Conservation (phyloP, 2,797 vertebrate species). For the Phalanger gymnotis region DNA sequence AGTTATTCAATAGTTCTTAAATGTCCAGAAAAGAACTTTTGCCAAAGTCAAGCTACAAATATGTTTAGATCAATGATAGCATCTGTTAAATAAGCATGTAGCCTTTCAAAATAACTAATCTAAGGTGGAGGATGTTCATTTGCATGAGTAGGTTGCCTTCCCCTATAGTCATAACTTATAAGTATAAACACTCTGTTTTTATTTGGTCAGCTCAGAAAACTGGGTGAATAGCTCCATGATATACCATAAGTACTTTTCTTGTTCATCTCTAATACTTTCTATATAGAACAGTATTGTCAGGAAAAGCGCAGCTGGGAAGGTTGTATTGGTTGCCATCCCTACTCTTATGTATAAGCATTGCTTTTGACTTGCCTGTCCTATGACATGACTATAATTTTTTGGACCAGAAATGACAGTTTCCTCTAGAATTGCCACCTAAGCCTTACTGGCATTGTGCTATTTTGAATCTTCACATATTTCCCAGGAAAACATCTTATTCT, state of each 20-base stretch:
- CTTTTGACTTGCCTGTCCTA: background rate
- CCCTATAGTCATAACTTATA: background rate
- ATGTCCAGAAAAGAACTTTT: background rate
- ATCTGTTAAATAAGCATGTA: background rate
- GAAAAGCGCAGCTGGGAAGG: background rate
- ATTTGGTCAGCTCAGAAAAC: background rate
- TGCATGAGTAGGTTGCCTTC: background rate
- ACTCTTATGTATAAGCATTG: background rate
- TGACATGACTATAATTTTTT: background rate
- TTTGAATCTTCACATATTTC: background rate
- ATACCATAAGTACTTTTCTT: background rate
- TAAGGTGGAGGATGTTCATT: background rate
- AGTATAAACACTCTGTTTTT: background rate
- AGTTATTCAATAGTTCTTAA: background rate
- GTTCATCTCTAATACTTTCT: background rate
- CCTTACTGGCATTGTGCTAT: background rate
- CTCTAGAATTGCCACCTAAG: background rate
- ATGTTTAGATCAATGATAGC: background rate
- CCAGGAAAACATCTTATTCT: background rate
- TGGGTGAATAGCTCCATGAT: rapidly evolving
- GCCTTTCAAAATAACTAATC: background rate
- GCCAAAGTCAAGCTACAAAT: background rate
- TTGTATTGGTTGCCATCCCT: background rate
- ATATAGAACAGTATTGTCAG: background rate
- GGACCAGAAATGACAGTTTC: background rate